Evolutionary conservation across 2,113 vertebrate species (phyloP).

Genomic region (Clarias magur): DNA sequence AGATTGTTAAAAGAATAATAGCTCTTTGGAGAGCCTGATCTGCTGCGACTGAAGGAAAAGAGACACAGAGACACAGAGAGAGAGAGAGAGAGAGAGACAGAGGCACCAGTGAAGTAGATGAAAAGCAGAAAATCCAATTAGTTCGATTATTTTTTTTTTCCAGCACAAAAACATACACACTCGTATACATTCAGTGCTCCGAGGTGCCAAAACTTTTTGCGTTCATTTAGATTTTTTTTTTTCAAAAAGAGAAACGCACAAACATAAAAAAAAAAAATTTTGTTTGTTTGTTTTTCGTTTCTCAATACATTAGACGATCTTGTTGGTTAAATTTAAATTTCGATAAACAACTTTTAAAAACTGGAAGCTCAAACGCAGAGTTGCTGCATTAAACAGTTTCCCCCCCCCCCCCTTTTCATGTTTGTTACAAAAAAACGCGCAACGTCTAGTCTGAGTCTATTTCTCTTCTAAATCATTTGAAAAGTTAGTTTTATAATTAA

Average conservation of each 20-base stretch:
- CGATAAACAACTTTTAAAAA: not conserved
- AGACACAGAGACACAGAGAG: too few relatives aligned
- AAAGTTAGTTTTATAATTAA: not conserved
- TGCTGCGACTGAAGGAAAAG: not conserved
- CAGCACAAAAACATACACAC: not conserved
- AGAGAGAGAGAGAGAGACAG: conserved; percentile 69
- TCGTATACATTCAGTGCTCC: not conserved
- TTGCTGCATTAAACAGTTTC: not conserved
- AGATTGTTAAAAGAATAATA: conserved; percentile 25
- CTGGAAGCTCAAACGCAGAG: not conserved
- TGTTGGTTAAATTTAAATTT: not conserved
- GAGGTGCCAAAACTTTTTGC: not conserved
- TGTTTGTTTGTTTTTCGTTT: too few relatives aligned
- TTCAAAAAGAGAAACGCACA: not conserved
- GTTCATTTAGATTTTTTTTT: not conserved
- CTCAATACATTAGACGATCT: too few relatives aligned
- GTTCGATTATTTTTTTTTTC: conserved; percentile 66
- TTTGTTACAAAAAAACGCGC: too few relatives aligned
- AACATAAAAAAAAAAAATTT: not conserved
- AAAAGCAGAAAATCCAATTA: conserved; percentile 79
- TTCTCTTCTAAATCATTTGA: not conserved
- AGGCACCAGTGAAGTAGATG: conserved; percentile 66
- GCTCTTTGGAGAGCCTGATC: conserved; percentile 20
- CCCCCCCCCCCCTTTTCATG: too few relatives aligned
- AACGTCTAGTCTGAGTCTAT: too few relatives aligned